These are phyloP conservation scores for Enteromius trimaculatus DNA, from an alignment of 2,797 vertebrate species.

Conservation along the genomic window DNA sequence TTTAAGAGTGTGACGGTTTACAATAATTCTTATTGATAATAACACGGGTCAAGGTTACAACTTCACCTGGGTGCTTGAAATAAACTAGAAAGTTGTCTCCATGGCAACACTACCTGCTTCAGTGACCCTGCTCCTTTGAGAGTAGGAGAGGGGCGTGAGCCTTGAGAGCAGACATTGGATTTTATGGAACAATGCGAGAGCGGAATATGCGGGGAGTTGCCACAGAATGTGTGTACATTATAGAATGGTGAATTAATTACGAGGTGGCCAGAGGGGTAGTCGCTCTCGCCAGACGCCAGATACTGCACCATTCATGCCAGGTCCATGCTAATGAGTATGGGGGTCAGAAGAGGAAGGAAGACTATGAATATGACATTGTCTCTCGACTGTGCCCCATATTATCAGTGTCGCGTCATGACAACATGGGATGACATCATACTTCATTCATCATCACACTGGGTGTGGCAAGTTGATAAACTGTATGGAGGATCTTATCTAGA, in stretches of 20 bases:
- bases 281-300: slow-evolving; percentile 48
- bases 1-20: slow-evolving; percentile 53
- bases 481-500: neutral
- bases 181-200: slow-evolving; percentile 28
- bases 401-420: neutral
- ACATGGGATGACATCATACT: slow-evolving; percentile 62
- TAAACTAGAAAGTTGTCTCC: slow-evolving; percentile 53
- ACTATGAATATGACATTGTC: slow-evolving; percentile 68
- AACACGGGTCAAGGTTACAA: slow-evolving; percentile 64
- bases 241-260: slow-evolving; percentile 51
- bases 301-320: slow-evolving; percentile 55
- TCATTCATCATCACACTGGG: slow-evolving; percentile 35
- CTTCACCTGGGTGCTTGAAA: slow-evolving; percentile 55
- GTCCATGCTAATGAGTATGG: slow-evolving; percentile 55
- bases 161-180: slow-evolving; percentile 24
- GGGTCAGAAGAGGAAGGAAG: slow-evolving; percentile 43
- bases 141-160: slow-evolving; percentile 40
- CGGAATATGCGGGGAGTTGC: slow-evolving; percentile 8
- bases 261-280: slow-evolving; percentile 26
- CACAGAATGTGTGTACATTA: slow-evolving; percentile 47
- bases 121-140: slow-evolving; percentile 51
- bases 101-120: slow-evolving; percentile 55
- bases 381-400: slow-evolving; percentile 64
- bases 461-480: neutral
- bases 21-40: slow-evolving; percentile 55